Conservation (phyloP, 2,113 vertebrate species). For the Myiozetetes cayanensis region DNA sequence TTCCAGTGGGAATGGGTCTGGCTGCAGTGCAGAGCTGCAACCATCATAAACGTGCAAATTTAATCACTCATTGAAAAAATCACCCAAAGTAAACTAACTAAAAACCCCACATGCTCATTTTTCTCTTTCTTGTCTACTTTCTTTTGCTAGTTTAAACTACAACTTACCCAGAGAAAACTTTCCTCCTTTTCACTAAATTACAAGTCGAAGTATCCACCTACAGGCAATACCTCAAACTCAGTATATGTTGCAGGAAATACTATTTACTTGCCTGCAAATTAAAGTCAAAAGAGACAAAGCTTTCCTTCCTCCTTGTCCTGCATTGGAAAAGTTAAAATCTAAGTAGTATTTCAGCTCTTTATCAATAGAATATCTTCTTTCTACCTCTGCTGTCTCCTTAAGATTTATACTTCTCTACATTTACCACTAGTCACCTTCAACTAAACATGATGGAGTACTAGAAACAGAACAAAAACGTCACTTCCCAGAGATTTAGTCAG, state of each 20-base stretch:
- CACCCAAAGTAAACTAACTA: background rate
- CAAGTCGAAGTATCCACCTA: background rate
- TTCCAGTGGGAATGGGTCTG: background rate
- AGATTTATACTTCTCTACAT: background rate
- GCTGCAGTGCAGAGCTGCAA: background rate
- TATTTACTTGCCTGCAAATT: background rate
- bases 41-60: background rate
- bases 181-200: background rate
- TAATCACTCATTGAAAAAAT: background rate
- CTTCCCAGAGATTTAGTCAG: background rate
- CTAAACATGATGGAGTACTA: background rate
- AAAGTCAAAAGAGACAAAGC: background rate
- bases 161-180: background rate
- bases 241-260: background rate
- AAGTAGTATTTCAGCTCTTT: background rate
- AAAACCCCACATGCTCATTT: background rate
- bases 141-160: background rate
- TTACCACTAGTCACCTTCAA: background rate
- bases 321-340: background rate
- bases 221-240: background rate
- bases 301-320: background rate
- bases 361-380: background rate
- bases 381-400: background rate
- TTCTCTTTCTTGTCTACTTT: background rate
- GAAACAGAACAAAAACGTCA: background rate